Percentiles rank a stretch among this genome's conserved stretches.
phyloP scores from a whole-genome alignment of 2,888 invertebrate species.

The Halocaridina rubra region DNA sequence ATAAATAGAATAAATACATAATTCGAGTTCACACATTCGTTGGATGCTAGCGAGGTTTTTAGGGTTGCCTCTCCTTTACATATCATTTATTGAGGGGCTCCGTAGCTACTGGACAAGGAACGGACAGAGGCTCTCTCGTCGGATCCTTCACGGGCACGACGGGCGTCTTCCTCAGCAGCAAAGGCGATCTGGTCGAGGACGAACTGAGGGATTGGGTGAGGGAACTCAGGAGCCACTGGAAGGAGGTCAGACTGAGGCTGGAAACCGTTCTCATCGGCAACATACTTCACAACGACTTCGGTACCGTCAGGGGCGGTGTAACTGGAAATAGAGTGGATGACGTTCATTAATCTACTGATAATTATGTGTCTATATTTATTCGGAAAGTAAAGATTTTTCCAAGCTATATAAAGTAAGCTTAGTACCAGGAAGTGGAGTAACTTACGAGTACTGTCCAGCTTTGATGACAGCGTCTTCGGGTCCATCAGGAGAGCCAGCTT shows the following conservation, averaged over 20 bases:
- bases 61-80: too few species aligned
- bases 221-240: background rate
- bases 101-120: background rate
- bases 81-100: background rate
- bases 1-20: background rate
- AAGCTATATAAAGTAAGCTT: too few species aligned
- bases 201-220: background rate
- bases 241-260: background rate
- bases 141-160: background rate
- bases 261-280: background rate
- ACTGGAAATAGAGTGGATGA: background rate
- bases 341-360: background rate
- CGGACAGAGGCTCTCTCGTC: too few species aligned
- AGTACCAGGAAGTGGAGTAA: too few species aligned
- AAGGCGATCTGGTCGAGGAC: background rate
- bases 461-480: conserved; percentile 29
- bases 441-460: conserved; percentile 43
- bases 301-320: background rate
- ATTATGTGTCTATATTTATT: too few species aligned
- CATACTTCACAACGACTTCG: background rate
- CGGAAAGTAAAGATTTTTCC: too few species aligned
- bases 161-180: background rate
- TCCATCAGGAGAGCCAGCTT: conserved; percentile 29
- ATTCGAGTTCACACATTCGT: background rate
- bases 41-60: background rate